Percentiles rank a stretch among this genome's conserved stretches.
phyloP scores from a whole-genome alignment of 2,797 vertebrate genomes.

The Gobio occitaniae region DNA sequence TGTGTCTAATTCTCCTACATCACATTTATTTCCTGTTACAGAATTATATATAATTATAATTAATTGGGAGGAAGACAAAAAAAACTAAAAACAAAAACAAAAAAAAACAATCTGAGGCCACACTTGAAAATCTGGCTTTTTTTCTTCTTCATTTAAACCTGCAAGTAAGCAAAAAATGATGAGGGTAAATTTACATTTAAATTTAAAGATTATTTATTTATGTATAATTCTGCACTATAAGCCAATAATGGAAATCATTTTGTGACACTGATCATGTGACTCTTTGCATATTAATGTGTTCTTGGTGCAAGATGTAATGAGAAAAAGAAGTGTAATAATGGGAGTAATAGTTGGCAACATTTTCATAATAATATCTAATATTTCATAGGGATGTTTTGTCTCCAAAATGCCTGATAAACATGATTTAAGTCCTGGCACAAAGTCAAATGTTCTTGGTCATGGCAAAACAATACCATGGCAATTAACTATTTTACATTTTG shows the following conservation, averaged over 20 bases:
- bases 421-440: neutral
- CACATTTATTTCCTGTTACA: neutral
- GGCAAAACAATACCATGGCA: neutral
- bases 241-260: neutral
- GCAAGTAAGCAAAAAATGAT: neutral
- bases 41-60: neutral
- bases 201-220: too few species aligned
- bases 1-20: neutral
- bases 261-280: neutral
- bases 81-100: too few species aligned
- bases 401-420: too few species aligned
- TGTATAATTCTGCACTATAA: neutral
- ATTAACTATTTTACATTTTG: neutral
- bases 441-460: neutral
- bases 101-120: neutral
- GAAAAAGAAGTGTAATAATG: too few species aligned
- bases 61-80: neutral
- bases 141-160: neutral
- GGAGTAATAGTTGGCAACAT: too few species aligned
- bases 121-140: neutral
- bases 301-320: too few species aligned
- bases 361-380: too few species aligned
- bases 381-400: too few species aligned
- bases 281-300: neutral
- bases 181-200: neutral